Conservation (phyloP, 2,797 vertebrate genomes). For the Phrynocephalus vlangalii region DNA sequence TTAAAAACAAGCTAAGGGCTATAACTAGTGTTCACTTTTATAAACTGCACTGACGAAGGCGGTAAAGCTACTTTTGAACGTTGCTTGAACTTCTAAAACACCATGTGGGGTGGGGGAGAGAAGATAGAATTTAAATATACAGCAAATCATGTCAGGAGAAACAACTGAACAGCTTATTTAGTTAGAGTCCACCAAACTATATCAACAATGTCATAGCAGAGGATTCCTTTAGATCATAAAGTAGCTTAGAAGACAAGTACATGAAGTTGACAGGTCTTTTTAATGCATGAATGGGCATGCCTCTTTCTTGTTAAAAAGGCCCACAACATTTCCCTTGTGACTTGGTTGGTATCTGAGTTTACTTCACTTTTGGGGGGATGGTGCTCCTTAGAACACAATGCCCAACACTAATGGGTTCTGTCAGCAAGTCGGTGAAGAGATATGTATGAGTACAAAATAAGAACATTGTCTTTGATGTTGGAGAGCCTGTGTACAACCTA, state of each 20-base stretch:
- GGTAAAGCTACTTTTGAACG: neutral
- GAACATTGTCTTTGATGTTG: conserved; percentile 9
- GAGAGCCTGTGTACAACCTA: conserved; percentile 10
- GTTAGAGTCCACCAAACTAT: neutral
- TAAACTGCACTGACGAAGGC: neutral
- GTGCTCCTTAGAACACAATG: neutral
- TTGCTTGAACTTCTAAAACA: neutral
- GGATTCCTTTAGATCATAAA: neutral
- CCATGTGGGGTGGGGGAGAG: neutral
- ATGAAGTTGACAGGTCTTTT: conserved; percentile 2
- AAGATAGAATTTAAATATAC: neutral
- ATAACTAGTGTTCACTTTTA: neutral
- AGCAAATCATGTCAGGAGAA: neutral
- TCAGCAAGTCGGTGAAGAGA: neutral
- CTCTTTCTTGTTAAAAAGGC: neutral
- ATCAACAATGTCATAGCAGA: neutral
- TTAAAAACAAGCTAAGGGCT: neutral
- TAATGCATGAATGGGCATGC: neutral
- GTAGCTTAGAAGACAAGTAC: neutral
- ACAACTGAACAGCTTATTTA: neutral
- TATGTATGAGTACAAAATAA: neutral
- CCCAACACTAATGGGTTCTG: neutral
- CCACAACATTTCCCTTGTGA: neutral
- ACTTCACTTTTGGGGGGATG: neutral
- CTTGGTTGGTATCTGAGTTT: neutral